Conservation (phyloP, 2,797 vertebrate genomes). For the Gephyroberyx darwinii region DNA sequence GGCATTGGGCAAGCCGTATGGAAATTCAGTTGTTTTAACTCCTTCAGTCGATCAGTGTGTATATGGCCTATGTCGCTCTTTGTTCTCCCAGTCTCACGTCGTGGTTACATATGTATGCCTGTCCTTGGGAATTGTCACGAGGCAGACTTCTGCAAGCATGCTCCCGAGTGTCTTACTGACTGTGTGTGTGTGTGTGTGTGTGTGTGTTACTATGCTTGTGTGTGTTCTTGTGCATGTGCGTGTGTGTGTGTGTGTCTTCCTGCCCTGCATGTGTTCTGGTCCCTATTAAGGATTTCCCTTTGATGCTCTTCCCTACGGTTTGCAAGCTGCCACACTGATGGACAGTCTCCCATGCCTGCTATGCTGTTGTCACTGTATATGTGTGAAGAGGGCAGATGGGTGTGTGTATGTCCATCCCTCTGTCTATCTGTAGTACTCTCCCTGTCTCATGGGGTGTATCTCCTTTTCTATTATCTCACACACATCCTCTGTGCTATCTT, state of each 20-base stretch:
- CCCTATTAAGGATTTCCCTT: constrained; percentile 59
- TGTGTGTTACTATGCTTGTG: background rate
- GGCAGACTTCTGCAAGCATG: constrained; percentile 41
- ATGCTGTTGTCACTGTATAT: constrained; percentile 43
- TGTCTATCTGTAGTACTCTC: constrained; percentile 4
- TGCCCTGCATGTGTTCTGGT: constrained; percentile 46
- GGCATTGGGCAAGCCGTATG: constrained; percentile 18
- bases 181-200: constrained; percentile 24
- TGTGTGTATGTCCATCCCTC: constrained; percentile 9
- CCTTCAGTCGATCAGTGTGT: background rate
- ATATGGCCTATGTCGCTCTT: constrained; percentile 42
- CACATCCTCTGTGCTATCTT: background rate
- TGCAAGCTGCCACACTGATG: constrained; percentile 57
- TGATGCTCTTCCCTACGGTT: constrained; percentile 65
- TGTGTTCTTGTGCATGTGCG: constrained; percentile 25
- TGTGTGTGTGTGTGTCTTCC: constrained; percentile 22
- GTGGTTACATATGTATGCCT: constrained; percentile 50
- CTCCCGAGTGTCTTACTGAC: constrained; percentile 33
- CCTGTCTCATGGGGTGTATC: background rate
- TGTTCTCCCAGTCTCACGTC: constrained; percentile 32
- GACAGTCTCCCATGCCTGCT: constrained; percentile 38
- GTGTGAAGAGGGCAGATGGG: constrained; percentile 21
- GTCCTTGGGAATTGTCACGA: constrained; percentile 46
- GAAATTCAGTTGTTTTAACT: constrained; percentile 26
- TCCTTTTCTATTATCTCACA: constrained; percentile 16